Conservation (phyloP, 2,113 vertebrate species). For the Castor canadensis region DNA sequence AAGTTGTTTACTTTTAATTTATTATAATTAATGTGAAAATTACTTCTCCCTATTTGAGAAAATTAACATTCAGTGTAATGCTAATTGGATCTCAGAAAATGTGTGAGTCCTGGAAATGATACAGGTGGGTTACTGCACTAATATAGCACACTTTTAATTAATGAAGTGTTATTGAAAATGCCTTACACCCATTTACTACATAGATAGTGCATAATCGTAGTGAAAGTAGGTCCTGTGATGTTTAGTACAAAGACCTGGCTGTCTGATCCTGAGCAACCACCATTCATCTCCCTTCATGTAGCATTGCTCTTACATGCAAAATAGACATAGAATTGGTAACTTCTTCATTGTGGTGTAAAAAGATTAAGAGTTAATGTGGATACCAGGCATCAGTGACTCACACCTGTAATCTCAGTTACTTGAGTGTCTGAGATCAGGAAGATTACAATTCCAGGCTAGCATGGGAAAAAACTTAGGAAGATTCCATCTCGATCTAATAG, state of each 20-base stretch:
- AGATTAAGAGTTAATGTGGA: not conserved
- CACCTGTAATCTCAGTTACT: no score
- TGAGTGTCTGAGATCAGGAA: no score
- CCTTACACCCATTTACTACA: not conserved
- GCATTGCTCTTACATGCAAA: not conserved
- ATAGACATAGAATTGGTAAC: not conserved
- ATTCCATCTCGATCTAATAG: no score
- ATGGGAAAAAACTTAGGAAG: no score
- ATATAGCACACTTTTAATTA: not conserved
- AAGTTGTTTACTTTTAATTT: constrained; percentile 29
- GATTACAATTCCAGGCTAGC: no score
- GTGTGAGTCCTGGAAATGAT: not conserved
- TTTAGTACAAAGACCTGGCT: not conserved
- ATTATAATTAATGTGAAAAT: constrained; percentile 15
- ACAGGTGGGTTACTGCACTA: not conserved
- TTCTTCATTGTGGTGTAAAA: not conserved
- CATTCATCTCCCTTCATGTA: not conserved
- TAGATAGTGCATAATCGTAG: not conserved
- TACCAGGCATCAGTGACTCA: no score
- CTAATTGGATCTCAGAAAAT: not conserved
- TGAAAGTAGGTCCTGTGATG: not conserved
- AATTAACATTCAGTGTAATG: not conserved
- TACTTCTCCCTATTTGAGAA: not conserved
- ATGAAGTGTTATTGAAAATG: not conserved
- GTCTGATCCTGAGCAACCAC: not conserved